Evolutionary conservation across 2,113 vertebrate species (phyloP).

Genomic region (Porphyrio hochstetteri): DNA sequence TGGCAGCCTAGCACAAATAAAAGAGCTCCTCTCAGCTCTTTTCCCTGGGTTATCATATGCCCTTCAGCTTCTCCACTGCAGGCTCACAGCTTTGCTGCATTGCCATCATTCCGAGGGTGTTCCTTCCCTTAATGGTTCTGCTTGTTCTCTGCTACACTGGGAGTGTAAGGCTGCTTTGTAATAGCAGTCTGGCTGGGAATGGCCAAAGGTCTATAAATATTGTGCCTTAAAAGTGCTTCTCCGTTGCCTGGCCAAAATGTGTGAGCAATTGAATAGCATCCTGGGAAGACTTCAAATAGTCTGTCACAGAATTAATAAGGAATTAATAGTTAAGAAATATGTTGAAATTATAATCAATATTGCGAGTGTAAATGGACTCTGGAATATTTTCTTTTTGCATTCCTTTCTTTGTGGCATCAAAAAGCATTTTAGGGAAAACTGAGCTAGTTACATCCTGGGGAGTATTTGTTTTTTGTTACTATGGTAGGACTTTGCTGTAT

Average conservation of each 20-base stretch:
- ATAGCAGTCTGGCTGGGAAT: not conserved
- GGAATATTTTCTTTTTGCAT: not conserved
- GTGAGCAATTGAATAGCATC: not conserved
- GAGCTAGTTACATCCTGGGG: not conserved
- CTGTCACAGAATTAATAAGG: not conserved
- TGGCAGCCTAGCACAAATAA: not conserved
- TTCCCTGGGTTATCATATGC: not conserved
- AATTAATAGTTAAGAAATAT: not conserved
- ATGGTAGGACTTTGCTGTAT: not conserved
- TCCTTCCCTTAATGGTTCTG: not conserved
- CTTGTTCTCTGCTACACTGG: accelerated
- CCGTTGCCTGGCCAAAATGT: not conserved
- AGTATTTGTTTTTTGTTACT: not conserved
- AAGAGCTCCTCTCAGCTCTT: not conserved
- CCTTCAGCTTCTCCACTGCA: not conserved
- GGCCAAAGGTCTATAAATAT: not conserved
- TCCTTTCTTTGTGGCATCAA: not conserved
- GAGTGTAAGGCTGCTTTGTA: not conserved
- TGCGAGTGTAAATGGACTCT: not conserved
- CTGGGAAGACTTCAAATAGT: not conserved
- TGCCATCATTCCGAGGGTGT: not conserved
- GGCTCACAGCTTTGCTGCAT: not conserved
- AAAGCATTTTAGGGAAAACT: not conserved
- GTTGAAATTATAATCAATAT: not conserved
- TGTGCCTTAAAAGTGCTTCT: not conserved